phyloP scores from a whole-genome alignment of 2,797 vertebrate species.

The Sebastes cheni region DNA sequence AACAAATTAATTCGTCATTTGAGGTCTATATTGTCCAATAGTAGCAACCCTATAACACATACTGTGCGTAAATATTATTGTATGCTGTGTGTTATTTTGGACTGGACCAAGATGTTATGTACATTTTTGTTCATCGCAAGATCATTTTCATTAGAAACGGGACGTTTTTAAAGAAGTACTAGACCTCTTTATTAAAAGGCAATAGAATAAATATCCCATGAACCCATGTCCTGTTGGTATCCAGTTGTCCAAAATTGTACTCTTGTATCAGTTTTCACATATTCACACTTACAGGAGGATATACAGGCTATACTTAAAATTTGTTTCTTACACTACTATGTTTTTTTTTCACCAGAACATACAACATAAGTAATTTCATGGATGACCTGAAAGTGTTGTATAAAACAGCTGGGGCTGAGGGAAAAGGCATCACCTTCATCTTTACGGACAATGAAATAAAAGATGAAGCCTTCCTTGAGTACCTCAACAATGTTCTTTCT shows the following conservation, averaged over 20 bases:
- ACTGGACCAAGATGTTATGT: not conserved
- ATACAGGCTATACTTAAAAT: not conserved
- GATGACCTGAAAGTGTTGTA: slow-evolving; percentile 90
- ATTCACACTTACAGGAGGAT: not conserved
- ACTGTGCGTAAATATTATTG: not conserved
- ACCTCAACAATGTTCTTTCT: slow-evolving; percentile 91
- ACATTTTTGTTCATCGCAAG: not conserved
- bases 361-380: slow-evolving; percentile 86
- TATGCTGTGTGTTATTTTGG: not conserved
- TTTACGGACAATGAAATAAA: slow-evolving; percentile 93
- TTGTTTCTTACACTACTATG: not conserved
- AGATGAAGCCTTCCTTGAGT: slow-evolving; percentile 91
- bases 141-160: not conserved
- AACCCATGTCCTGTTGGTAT: not conserved
- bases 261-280: not conserved
- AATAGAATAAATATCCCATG: not conserved
- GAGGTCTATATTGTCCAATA: not conserved
- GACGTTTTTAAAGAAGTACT: not conserved
- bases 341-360: slow-evolving; percentile 78
- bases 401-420: slow-evolving; percentile 84
- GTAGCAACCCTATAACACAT: not conserved
- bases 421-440: slow-evolving; percentile 88
- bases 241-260: not conserved
- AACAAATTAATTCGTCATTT: not conserved
- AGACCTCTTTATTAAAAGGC: not conserved